Percentiles rank a stretch among this genome's conserved stretches.
Evolutionary conservation across 2,888 invertebrate species (phyloP).

Genomic region (Pachymerium ferrugineum): DNA sequence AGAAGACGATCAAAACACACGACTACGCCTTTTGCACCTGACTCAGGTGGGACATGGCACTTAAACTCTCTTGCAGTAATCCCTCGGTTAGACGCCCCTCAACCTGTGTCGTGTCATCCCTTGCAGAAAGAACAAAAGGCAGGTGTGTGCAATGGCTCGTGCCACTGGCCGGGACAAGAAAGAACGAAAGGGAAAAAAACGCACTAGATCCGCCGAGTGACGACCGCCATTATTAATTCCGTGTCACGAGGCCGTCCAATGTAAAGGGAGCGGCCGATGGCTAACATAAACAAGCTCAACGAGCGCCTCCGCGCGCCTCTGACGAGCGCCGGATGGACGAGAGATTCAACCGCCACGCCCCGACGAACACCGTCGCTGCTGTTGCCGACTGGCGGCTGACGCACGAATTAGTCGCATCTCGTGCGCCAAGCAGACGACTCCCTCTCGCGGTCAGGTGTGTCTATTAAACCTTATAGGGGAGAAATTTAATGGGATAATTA

Average conservation of each 20-base stretch:
- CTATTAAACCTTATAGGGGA: too few relatives aligned
- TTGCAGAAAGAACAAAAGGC: background rate
- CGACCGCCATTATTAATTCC: slow-evolving; percentile 9
- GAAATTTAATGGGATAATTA: too few relatives aligned
- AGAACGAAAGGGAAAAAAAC: too few relatives aligned
- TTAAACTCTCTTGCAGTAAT: slow-evolving; percentile 5
- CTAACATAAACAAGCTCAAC: slow-evolving; percentile 9
- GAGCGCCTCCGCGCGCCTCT: slow-evolving; percentile 6
- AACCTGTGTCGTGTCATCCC: slow-evolving; percentile 2
- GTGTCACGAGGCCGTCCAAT: background rate
- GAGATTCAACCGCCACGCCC: background rate
- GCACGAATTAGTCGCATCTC: background rate
- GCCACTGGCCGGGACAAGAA: slow-evolving; percentile 2
- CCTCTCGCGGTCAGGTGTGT: too few relatives aligned
- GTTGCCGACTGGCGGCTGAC: background rate
- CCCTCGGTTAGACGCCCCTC: background rate
- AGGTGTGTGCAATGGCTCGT: slow-evolving; percentile 7
- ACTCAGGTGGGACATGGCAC: background rate
- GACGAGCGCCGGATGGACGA: background rate
- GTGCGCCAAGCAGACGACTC: too few relatives aligned
- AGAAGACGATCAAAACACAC: background rate
- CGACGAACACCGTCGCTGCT: background rate
- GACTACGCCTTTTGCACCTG: background rate
- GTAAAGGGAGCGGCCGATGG: slow-evolving; percentile 1
- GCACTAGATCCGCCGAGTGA: background rate